Conservation (phyloP, 2,888 invertebrate genomes). For the Eristalis intricaria region DNA sequence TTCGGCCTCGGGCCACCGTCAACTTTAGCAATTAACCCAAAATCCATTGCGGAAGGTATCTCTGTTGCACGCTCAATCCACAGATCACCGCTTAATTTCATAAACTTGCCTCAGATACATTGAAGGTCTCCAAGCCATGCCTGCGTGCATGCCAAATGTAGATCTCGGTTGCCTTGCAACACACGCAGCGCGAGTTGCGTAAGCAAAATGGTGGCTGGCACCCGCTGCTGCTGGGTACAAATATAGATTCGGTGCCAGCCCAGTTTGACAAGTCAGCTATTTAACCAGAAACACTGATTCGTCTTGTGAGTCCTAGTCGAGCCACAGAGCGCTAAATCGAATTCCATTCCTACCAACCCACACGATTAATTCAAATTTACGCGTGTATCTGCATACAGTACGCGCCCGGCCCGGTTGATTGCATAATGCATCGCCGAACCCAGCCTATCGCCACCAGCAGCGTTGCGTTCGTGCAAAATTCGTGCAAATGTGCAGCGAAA, state of each 20-base stretch:
- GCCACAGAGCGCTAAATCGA: neutral
- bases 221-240: too few species aligned
- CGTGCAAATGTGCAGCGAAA: slow-evolving; percentile 41
- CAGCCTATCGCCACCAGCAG: slow-evolving; percentile 32
- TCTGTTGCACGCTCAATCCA: neutral
- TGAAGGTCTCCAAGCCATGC: neutral
- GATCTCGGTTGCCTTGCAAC: neutral
- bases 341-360: slow-evolving; percentile 55
- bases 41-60: neutral
- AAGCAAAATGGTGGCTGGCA: neutral
- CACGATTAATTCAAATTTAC: slow-evolving; percentile 37
- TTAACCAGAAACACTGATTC: neutral
- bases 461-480: slow-evolving; percentile 32
- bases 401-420: slow-evolving; percentile 45
- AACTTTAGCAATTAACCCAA: neutral
- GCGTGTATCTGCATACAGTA: slow-evolving; percentile 41
- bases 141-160: neutral
- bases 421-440: slow-evolving; percentile 44
- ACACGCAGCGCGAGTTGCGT: neutral
- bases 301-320: neutral
- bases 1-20: too few species aligned
- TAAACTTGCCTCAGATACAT: neutral
- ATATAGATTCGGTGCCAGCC: neutral
- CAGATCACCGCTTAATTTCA: neutral
- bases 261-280: neutral